These are phyloP conservation scores for Lycaena phlaeas DNA, from an alignment of 2,888 invertebrate species.

Conservation along the genomic window DNA sequence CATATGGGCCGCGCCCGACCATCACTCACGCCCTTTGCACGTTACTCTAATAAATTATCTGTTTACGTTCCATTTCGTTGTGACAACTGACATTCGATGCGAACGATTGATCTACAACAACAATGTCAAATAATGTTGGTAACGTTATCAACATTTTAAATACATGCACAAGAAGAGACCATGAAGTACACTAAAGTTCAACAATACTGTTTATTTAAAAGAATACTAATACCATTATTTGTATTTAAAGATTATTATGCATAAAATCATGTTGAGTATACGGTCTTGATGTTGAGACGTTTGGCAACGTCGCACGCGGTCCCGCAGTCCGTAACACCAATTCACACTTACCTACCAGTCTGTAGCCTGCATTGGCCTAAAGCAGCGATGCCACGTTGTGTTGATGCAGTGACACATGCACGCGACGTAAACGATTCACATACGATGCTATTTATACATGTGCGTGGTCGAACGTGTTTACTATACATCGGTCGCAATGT, in stretches of 20 bases:
- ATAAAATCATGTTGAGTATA: too few species aligned
- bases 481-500: slow-evolving; percentile 62
- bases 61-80: slow-evolving; percentile 28
- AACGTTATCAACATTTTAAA: too few species aligned
- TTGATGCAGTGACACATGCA: slow-evolving; percentile 54
- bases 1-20: slow-evolving; percentile 51
- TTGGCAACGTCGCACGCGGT: slow-evolving; percentile 10
- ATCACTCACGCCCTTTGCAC: slow-evolving; percentile 42
- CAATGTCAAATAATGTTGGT: slow-evolving; percentile 22
- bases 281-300: slow-evolving; percentile 4
- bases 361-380: slow-evolving; percentile 32
- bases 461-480: slow-evolving; percentile 58
- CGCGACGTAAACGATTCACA: slow-evolving; percentile 60
- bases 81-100: slow-evolving; percentile 22
- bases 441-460: slow-evolving; percentile 63
- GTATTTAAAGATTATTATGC: too few species aligned
- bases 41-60: slow-evolving; percentile 34
- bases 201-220: too few species aligned
- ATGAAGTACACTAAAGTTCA: too few species aligned
- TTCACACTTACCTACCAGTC: slow-evolving; percentile 40
- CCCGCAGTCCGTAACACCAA: not conserved
- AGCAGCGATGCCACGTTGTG: slow-evolving; percentile 28
- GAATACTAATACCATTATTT: too few species aligned
- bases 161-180: too few species aligned
- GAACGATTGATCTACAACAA: slow-evolving; percentile 9